Percentiles rank a stretch among this genome's conserved stretches.
These are phyloP conservation scores for Nycticryphes semicollaris DNA, from an alignment of 2,113 vertebrate genomes.

Conservation along the genomic window DNA sequence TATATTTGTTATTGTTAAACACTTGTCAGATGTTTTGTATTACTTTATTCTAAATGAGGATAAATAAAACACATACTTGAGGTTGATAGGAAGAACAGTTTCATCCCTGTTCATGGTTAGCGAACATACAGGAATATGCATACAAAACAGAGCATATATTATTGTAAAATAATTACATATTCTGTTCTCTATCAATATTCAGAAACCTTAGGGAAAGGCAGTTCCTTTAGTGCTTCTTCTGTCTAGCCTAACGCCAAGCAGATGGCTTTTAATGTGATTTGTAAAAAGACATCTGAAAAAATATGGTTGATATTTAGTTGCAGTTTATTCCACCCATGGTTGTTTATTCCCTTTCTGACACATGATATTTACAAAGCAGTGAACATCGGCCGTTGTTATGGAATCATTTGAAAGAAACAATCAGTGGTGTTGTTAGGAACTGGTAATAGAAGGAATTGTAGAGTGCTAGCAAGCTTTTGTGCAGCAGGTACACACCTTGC, in stretches of 20 bases:
- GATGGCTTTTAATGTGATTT: neutral
- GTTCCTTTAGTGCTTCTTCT: neutral
- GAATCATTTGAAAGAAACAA: neutral
- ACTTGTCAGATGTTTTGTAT: neutral
- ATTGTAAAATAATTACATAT: neutral
- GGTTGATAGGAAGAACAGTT: neutral
- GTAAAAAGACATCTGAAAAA: neutral
- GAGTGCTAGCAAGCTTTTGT: neutral
- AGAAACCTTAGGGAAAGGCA: neutral
- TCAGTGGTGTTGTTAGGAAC: neutral
- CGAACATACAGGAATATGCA: neutral
- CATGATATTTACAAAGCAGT: neutral
- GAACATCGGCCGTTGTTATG: neutral
- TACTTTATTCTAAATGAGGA: neutral
- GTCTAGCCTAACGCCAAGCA: neutral
- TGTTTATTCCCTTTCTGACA: neutral
- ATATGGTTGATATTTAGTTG: neutral
- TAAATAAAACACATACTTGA: conserved; percentile 17
- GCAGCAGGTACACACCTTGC: neutral
- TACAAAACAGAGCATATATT: neutral
- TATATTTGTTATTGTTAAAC: neutral
- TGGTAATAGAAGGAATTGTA: neutral
- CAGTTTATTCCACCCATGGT: neutral
- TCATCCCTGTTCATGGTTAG: neutral
- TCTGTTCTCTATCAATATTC: neutral